Evolutionary conservation across 1,140 invertebrate genomes (phyloP).

Genomic region (Ganaspis sp.): DNA sequence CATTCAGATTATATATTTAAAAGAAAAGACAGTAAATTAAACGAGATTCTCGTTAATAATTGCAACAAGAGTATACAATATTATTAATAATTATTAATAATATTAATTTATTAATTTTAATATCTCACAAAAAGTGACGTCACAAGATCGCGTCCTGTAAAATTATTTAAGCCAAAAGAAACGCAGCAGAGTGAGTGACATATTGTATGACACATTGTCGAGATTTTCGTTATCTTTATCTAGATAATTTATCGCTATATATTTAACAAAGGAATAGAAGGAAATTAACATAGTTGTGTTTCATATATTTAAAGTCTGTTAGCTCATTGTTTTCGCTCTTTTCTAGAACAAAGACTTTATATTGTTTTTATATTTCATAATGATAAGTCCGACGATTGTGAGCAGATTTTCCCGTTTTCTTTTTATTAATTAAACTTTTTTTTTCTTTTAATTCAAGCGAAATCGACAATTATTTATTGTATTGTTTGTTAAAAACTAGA

Average conservation of each 20-base stretch:
- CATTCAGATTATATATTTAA: neutral
- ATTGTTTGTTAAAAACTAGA: too few species aligned
- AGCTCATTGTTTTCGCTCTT: neutral
- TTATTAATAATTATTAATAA: neutral
- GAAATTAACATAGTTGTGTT: neutral
- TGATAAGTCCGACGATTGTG: neutral
- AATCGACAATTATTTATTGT: too few species aligned
- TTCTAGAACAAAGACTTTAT: neutral
- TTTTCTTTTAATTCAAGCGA: too few species aligned
- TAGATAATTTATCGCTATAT: neutral
- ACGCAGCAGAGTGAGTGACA: neutral
- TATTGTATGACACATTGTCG: constrained; percentile 10
- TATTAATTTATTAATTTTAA: neutral
- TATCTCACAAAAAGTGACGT: neutral
- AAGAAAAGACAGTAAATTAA: neutral
- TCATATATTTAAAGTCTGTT: neutral
- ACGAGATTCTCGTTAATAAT: neutral
- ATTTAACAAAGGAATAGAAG: neutral
- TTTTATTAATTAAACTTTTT: neutral
- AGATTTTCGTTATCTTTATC: constrained; percentile 1
- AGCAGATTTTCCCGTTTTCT: constrained; percentile 1
- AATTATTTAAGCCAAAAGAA: constrained; percentile 5
- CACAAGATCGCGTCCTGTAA: neutral
- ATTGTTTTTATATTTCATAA: neutral
- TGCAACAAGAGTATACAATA: neutral